phyloP scores from a whole-genome alignment of 2,797 vertebrate genomes.

The Sebastes matsubarae region DNA sequence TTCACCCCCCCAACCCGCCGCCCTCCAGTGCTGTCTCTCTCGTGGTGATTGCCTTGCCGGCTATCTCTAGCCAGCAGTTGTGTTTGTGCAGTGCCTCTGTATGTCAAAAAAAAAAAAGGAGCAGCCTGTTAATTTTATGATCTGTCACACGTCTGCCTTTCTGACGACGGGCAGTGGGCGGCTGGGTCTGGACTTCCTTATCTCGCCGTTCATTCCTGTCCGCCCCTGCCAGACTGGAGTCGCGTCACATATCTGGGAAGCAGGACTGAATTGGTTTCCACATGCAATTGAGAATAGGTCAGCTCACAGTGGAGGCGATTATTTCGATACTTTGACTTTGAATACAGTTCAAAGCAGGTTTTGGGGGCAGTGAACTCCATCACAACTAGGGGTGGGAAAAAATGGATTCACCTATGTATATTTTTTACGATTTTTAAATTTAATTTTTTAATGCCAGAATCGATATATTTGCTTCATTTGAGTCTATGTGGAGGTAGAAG shows the following conservation, averaged over 20 bases:
- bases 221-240: slow-evolving; percentile 65
- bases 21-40: slow-evolving; percentile 23
- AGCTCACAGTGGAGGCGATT: slow-evolving; percentile 47
- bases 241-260: slow-evolving; percentile 60
- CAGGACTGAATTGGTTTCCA: slow-evolving; percentile 58
- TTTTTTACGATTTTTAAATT: too few species aligned
- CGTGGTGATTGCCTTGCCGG: slow-evolving; percentile 68
- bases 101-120: slow-evolving; percentile 70
- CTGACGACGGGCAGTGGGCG: slow-evolving; percentile 37
- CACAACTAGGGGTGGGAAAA: not conserved
- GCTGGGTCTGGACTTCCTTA: slow-evolving; percentile 69
- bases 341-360: slow-evolving; percentile 34
- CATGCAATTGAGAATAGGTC: slow-evolving; percentile 48
- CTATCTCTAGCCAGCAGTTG: slow-evolving; percentile 77
- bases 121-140: slow-evolving; percentile 76
- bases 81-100: slow-evolving; percentile 73
- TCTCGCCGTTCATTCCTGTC: slow-evolving; percentile 68
- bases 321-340: slow-evolving; percentile 52
- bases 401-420: too few species aligned
- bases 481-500: too few species aligned
- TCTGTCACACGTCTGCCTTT: slow-evolving; percentile 74
- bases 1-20: not conserved
- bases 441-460: too few species aligned
- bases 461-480: too few species aligned
- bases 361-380: not conserved